A percentile compares a stretch with the other conserved stretches of the same genome.
Evolutionary conservation across 2,888 invertebrate genomes (phyloP).

Genomic region (Orchesellides sinensis): DNA sequence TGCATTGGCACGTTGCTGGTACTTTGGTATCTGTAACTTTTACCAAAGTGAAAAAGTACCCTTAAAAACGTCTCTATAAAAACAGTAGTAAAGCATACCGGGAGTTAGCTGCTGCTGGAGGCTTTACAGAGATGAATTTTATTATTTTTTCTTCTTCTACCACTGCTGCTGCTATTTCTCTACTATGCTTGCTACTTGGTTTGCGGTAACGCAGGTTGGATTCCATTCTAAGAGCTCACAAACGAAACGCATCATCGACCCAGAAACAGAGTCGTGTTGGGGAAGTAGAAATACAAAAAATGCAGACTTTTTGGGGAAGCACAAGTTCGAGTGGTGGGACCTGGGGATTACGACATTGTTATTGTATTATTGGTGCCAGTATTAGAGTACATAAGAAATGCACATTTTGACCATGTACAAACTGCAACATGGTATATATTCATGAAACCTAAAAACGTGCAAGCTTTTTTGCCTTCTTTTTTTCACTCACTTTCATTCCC

Average conservation of each 20-base stretch:
- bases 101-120: not conserved
- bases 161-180: no score
- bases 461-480: no score
- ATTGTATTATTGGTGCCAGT: not conserved
- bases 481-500: no score
- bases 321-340: slow-evolving; percentile 33
- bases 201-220: not conserved
- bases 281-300: not conserved
- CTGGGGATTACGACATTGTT: slow-evolving; percentile 24
- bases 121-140: not conserved
- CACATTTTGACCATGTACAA: no score
- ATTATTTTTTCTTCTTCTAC: not conserved
- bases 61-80: not conserved
- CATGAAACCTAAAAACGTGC: no score
- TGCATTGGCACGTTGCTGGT: no score
- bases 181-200: no score
- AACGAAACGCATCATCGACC: slow-evolving; percentile 26
- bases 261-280: not conserved
- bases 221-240: not conserved
- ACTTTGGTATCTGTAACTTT: no score
- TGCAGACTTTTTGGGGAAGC: not conserved
- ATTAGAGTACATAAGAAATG: no score
- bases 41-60: not conserved
- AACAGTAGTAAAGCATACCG: not conserved
- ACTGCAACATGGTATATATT: no score